These are phyloP conservation scores for Himalopsyche anomala DNA, from an alignment of 2,888 invertebrate species.

Conservation along the genomic window DNA sequence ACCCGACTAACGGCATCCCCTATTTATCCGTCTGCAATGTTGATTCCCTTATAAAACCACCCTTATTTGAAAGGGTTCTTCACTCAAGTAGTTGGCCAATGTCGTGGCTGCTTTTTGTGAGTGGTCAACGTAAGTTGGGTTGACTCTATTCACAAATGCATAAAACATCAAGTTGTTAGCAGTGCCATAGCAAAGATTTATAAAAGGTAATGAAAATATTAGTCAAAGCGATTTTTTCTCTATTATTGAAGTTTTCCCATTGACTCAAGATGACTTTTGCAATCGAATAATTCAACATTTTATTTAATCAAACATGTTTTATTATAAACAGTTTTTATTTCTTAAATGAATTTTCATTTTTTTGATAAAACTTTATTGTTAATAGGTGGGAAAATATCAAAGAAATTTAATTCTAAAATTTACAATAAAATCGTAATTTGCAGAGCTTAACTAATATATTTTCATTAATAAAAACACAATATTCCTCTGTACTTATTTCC, in stretches of 20 bases:
- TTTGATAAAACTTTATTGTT: no score
- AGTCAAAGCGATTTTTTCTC: not conserved
- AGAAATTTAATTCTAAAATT: no score
- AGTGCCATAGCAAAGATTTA: not conserved
- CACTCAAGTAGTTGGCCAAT: slow-evolving; percentile 30
- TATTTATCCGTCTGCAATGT: slow-evolving; percentile 28
- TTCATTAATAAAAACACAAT: no score
- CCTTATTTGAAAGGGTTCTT: slow-evolving; percentile 11
- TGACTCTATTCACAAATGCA: slow-evolving; percentile 8
- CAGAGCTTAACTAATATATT: no score
- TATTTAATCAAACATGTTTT: not conserved
- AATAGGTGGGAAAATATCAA: no score
- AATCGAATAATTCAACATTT: not conserved
- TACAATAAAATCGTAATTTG: no score
- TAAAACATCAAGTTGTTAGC: not conserved
- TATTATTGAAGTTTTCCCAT: not conserved
- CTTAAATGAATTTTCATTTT: no score
- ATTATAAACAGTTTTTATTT: no score
- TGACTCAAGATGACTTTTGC: not conserved
- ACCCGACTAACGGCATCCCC: slow-evolving; percentile 12
- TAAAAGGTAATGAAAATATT: slow-evolving; percentile 1
- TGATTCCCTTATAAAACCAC: slow-evolving; percentile 8
- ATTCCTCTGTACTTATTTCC: no score
- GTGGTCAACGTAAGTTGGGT: slow-evolving; percentile 26
- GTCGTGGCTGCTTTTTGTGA: slow-evolving; percentile 11